Base-by-base conservation (phyloP, 2,113 vertebrate genomes). In the Osmerus eperlanus region DNA sequence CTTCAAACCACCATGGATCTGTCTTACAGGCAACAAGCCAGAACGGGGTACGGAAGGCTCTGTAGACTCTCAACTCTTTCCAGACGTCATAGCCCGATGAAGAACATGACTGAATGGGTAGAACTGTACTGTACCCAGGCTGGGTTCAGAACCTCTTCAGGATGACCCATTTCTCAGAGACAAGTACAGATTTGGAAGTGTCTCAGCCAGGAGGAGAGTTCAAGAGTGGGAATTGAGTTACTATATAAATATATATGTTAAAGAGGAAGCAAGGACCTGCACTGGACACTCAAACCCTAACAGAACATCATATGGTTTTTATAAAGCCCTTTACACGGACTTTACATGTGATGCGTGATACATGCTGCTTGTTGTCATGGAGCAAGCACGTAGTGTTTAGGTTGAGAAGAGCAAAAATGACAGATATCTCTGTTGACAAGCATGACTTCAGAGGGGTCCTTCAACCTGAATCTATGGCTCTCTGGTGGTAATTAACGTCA, bases 11-110 rank as follows among this genome's bases (percentile, higher is more conserved):
- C 83, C 5, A 15, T 63, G 69, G 64, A 74, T 29, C 64, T 65
- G 64, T 41, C 71, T 62, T 21, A 59, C 77, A 77, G 84, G 76
- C 84, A 86, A 5, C 80, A 32, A 81, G 51, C 9, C 16, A 12
- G 70, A 61, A 52, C 64, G 62, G 56, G 73, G 73, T 81, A 64
- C 29, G 72, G 77, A 78, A 78, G 82, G 72, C 23, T 78, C 81
- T 82, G 78, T 29, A 77, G 71, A 89, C 84, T 81, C 72, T 86
- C 84, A 85, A 80, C 75, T 85, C 63, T 75, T 83, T 79, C 72
- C 84, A 88, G 74, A 81, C 80, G 67, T 86, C 82, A 82, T 64
- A 80, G 82, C 60, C 74, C 63, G 70, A 65, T 75, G 41, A 47
- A 47, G 41, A 47, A 47, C 41, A 47, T 47, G 41, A 5, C 41